These are phyloP conservation scores for Dreissena polymorpha DNA, from an alignment of 1,140 invertebrate genomes.

Conservation along the genomic window DNA sequence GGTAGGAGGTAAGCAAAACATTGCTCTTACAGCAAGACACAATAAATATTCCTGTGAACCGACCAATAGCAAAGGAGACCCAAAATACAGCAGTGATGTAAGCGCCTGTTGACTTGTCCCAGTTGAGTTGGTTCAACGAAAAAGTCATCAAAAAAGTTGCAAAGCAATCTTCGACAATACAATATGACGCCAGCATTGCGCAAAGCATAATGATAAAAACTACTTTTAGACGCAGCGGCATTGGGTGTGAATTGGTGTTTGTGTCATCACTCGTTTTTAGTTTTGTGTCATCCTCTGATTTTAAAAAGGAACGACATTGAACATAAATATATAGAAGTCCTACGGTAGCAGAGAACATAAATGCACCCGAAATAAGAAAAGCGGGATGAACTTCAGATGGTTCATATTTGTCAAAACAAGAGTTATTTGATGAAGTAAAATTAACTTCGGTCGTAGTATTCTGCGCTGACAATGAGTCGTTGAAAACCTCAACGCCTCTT, in stretches of 20 bases:
- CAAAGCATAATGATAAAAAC: neutral
- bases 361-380: too few relatives aligned
- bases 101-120: conserved; percentile 34
- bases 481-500: too few relatives aligned
- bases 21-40: conserved; percentile 12
- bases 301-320: too few relatives aligned
- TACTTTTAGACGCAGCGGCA: conserved; percentile 11
- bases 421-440: too few relatives aligned
- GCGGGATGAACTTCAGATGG: too few relatives aligned
- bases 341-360: too few relatives aligned
- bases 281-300: too few relatives aligned
- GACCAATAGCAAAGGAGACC: conserved; percentile 35
- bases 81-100: conserved; percentile 34
- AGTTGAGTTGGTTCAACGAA: conserved; percentile 27
- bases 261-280: too few relatives aligned
- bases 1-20: conserved; percentile 12
- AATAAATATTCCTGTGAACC: conserved; percentile 49
- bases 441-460: too few relatives aligned
- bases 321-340: too few relatives aligned
- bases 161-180: conserved; percentile 39
- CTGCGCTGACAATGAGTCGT: too few relatives aligned
- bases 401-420: too few relatives aligned
- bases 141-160: conserved; percentile 39
- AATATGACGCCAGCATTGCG: conserved; percentile 15
- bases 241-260: neutral